A percentile compares a stretch with the other conserved stretches of the same genome.
Evolutionary conservation across 2,113 vertebrate species (phyloP).

Genomic region (Butorides virescens): DNA sequence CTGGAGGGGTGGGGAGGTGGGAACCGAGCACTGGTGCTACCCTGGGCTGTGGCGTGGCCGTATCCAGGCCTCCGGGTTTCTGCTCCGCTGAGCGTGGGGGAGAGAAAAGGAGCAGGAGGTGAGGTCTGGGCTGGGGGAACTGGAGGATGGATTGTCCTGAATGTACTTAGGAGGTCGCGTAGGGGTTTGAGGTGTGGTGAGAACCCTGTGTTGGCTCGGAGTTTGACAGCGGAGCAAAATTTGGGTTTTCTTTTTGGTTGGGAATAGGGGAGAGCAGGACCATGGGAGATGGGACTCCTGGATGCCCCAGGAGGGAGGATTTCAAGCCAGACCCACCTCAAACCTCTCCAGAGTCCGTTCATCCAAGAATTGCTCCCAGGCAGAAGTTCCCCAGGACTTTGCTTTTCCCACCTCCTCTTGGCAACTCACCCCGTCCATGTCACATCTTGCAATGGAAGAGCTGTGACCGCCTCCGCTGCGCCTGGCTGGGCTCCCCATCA

Average conservation of each 20-base stretch:
- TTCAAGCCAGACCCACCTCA: background rate
- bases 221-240: background rate
- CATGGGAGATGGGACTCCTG: background rate
- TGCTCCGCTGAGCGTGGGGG: rapidly evolving
- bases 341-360: background rate
- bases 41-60: rapidly evolving
- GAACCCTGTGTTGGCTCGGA: rapidly evolving
- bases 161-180: rapidly evolving
- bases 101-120: background rate
- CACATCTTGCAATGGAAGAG: background rate
- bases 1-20: background rate
- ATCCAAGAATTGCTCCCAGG: rapidly evolving
- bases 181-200: background rate
- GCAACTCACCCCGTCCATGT: rapidly evolving
- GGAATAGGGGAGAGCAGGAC: background rate
- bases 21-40: background rate
- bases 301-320: background rate
- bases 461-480: background rate
- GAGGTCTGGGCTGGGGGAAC: background rate
- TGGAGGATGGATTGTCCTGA: rapidly evolving
- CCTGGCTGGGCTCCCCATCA: background rate
- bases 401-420: background rate
- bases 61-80: background rate
- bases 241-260: background rate
- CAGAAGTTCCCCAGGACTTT: background rate